Evolutionary conservation across 2,113 vertebrate species (phyloP).

Genomic region (Sus scrofa): DNA sequence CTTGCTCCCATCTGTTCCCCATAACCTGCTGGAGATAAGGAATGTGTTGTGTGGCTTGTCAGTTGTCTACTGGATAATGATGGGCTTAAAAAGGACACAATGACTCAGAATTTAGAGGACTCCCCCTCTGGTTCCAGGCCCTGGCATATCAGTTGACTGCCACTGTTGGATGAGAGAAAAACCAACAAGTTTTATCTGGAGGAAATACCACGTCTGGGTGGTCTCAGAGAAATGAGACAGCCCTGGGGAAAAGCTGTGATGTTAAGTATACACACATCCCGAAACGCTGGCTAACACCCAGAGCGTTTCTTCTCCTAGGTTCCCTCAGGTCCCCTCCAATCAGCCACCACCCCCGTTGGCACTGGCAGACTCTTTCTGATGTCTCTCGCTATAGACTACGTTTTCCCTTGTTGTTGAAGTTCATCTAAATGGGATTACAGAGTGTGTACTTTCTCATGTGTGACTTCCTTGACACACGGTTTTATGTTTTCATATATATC

Average conservation of each 20-base stretch:
- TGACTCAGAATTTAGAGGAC: background rate
- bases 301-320: background rate
- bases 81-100: background rate
- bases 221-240: background rate
- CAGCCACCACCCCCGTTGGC: fast-evolving
- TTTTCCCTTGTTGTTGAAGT: background rate
- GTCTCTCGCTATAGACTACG: background rate
- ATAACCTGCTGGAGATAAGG: background rate
- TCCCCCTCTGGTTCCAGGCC: background rate
- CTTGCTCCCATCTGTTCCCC: background rate
- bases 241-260: too few species aligned
- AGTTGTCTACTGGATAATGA: background rate
- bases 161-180: background rate
- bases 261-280: fast-evolving
- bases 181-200: background rate
- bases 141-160: background rate
- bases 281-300: background rate
- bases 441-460: background rate
- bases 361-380: background rate
- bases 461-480: background rate
- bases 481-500: background rate
- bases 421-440: background rate
- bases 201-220: background rate
- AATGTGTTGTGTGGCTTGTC: background rate
- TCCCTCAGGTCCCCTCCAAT: background rate